A percentile compares a stretch with the other conserved stretches of the same genome.
Evolutionary conservation across 2,113 vertebrate species (phyloP).

Genomic region (Dromaius novaehollandiae): DNA sequence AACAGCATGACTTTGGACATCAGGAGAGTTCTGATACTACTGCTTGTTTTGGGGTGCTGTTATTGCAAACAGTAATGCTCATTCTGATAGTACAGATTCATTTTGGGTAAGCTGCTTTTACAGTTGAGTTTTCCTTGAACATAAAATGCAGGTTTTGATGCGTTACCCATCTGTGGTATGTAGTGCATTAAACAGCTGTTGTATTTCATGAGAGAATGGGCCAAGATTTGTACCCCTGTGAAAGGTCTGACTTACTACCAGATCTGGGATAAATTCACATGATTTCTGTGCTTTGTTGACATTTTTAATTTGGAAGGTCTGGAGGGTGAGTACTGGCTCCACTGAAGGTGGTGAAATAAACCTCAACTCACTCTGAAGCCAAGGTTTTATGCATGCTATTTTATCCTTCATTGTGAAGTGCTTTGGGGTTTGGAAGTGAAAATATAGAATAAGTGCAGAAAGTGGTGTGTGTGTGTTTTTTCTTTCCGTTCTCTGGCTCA

Average conservation of each 20-base stretch:
- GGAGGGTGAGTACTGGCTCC: not conserved
- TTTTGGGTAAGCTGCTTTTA: not conserved
- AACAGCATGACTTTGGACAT: no score
- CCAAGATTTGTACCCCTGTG: not conserved
- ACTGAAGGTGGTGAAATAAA: not conserved
- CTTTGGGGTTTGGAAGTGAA: not conserved
- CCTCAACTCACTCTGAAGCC: not conserved
- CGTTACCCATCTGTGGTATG: not conserved
- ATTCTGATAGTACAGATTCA: not conserved
- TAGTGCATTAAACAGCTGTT: not conserved
- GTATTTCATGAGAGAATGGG: not conserved
- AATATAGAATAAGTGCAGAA: not conserved
- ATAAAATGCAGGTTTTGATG: not conserved
- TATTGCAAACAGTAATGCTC: not conserved
- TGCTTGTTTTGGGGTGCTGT: not conserved
- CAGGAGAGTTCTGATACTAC: not conserved
- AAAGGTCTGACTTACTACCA: not conserved
- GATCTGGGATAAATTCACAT: not conserved
- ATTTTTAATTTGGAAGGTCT: not conserved
- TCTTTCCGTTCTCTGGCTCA: no score
- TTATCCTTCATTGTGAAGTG: accelerated
- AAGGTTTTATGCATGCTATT: not conserved
- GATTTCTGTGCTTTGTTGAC: not conserved
- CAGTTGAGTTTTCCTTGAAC: accelerated
- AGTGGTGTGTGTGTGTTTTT: no score